Base-by-base conservation (phyloP, 2,888 invertebrate genomes). In the Onthophagus sagittarius region DNA sequence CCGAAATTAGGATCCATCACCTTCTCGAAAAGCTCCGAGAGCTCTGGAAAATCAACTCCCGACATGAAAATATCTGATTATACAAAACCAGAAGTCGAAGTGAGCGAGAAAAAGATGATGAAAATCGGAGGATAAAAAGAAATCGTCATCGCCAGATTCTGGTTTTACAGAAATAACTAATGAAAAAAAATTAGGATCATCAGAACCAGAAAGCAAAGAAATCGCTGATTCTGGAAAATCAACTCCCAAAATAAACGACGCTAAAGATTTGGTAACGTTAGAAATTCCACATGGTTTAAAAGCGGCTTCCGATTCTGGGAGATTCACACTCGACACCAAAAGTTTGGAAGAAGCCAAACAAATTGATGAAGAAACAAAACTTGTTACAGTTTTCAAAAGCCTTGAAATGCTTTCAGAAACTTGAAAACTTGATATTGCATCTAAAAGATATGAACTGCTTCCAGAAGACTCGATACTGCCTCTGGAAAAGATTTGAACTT, bases 1-100 rank as follows among this genome's bases (percentile, higher is more conserved):
- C 85, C 89, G 2, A 83, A 86, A n/a, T n/a, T n/a, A 33, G 89
- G 88, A 0, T 88, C 86, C 3, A 85, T 85, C n/a, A 83, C 77
- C 5, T 85, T 84, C 75, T 80, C 82, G 3, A 82, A 78, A 77
- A 85, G 84, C 75, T 81, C 83, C 2, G 85, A 85, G 75, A 84
- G 84, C 76, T 84, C 84, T 0, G 78, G 77, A 39, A 78, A 78
- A 77, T 78, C 78, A 4, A 76, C 78, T 39, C 77, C 78, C 5
- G 80, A 78, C 62, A 73, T 75, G 2, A 76, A 77, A 15, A 76
- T 77, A 32, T 74, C 77, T 15, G 72, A 71, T 15, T 71, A 76
- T 63, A 74, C 76, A 75, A 69, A 74, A 69, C 74, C 75, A 62
- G 75, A 74, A 63, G 62, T 71, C 2, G 71, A 72, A 71, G 71